Evolutionary conservation across 2,888 invertebrate genomes (phyloP).

Genomic region (Acleris literana): DNA sequence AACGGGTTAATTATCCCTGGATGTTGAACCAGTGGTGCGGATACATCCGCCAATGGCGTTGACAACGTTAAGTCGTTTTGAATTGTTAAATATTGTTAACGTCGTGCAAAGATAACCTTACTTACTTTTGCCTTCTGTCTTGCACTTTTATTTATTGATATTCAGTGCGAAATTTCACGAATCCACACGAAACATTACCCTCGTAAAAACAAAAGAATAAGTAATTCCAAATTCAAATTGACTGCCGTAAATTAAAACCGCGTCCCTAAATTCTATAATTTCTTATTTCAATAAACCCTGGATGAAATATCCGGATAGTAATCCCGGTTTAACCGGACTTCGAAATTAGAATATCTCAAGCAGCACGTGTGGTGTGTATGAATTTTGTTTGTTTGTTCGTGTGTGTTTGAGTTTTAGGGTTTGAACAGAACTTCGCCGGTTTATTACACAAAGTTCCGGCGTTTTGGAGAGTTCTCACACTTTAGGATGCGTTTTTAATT

Average conservation of each 20-base stretch:
- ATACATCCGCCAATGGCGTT: too few relatives aligned
- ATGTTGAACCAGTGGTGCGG: too few relatives aligned
- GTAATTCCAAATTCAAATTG: conserved; percentile 4
- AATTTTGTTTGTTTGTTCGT: conserved; percentile 30
- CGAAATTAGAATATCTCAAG: conserved; percentile 31
- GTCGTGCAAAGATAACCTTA: too few relatives aligned
- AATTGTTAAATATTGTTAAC: too few relatives aligned
- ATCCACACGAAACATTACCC: too few relatives aligned
- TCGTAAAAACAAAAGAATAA: not conserved
- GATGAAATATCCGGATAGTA: not conserved
- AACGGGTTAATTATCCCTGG: too few relatives aligned
- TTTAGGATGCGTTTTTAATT: conserved; percentile 41
- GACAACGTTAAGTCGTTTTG: too few relatives aligned
- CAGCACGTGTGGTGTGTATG: conserved; percentile 11
- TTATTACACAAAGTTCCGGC: conserved; percentile 33
- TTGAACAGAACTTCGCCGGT: conserved; percentile 21
- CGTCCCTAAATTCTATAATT: not conserved
- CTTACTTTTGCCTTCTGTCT: too few relatives aligned
- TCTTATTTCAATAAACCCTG: too few relatives aligned
- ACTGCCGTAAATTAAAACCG: not conserved
- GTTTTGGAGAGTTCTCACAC: conserved; percentile 38
- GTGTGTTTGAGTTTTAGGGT: conserved; percentile 39
- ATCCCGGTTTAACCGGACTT: conserved; percentile 15
- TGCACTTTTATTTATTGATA: too few relatives aligned
- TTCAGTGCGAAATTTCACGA: too few relatives aligned